Conservation (phyloP, 2,888 invertebrate species). For the Euplexia lucipara region DNA sequence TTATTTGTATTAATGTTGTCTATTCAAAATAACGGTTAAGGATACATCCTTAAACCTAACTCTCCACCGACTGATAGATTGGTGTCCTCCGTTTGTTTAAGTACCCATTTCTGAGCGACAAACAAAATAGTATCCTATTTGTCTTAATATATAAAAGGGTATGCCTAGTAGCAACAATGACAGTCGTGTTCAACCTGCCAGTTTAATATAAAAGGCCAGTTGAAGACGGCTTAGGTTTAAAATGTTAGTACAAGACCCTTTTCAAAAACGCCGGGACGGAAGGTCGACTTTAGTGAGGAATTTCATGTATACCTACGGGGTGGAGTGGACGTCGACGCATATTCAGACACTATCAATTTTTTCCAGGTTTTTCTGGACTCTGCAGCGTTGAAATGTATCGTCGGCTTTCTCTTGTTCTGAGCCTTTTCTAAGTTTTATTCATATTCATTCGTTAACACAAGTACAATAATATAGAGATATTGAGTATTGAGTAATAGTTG, state of each 20-base stretch:
- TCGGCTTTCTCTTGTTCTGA: no score
- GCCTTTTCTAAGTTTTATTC: no score
- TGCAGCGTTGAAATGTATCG: no score
- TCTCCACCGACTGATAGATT: background rate
- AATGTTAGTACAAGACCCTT: conserved; percentile 56
- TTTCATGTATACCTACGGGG: conserved; percentile 40
- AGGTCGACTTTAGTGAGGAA: conserved; percentile 23
- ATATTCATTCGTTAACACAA: no score
- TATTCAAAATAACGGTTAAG: background rate
- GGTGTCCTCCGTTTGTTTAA: conserved; percentile 7
- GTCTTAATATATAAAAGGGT: conserved; percentile 32
- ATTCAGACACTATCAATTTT: no score
- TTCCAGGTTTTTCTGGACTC: no score
- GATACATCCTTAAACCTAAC: background rate
- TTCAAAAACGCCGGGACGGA: conserved; percentile 45
- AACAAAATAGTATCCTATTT: conserved; percentile 24
- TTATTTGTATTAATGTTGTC: background rate
- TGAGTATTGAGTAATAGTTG: no score
- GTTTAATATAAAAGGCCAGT: conserved; percentile 51
- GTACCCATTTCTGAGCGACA: conserved; percentile 18
- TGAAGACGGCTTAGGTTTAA: conserved; percentile 59
- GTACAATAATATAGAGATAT: no score
- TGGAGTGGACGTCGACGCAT: no score
- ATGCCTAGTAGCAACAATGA: conserved; percentile 41
- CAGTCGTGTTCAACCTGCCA: conserved; percentile 51